Percentiles rank a stretch among this genome's conserved stretches.
phyloP scores from a whole-genome alignment of 2,113 vertebrate genomes.

The Polypterus senegalus region DNA sequence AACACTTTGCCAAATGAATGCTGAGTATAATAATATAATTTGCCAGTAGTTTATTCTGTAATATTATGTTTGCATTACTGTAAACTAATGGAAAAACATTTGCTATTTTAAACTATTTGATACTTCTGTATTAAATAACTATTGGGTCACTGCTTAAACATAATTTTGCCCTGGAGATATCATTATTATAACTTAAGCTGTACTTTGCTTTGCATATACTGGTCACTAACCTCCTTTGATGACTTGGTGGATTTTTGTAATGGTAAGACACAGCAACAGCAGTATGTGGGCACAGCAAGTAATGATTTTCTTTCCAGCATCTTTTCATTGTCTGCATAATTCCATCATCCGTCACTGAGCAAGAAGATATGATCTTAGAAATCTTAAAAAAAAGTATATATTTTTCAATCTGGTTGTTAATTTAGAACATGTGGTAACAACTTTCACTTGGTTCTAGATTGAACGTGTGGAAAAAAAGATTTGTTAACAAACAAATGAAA shows the following conservation, averaged over 20 bases:
- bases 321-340: slow-evolving; percentile 37
- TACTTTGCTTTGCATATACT: too few species aligned
- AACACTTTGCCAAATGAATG: too few species aligned
- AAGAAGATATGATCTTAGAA: slow-evolving; percentile 21
- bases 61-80: too few species aligned
- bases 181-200: too few species aligned
- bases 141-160: too few species aligned
- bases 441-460: rapidly evolving
- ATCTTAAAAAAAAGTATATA: slow-evolving; percentile 26
- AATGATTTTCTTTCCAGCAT: slow-evolving; percentile 56
- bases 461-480: neutral
- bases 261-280: slow-evolving; percentile 50
- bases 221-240: too few species aligned
- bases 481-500: neutral
- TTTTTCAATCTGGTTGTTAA: neutral
- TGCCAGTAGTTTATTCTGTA: too few species aligned
- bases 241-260: slow-evolving; percentile 24
- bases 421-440: neutral
- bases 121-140: too few species aligned
- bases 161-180: too few species aligned
- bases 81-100: too few species aligned
- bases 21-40: too few species aligned
- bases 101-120: too few species aligned
- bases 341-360: slow-evolving; percentile 31
- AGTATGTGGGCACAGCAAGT: slow-evolving; percentile 54